phyloP scores from a whole-genome alignment of 1,140 invertebrate species.

The Pseudoatta argentina region DNA sequence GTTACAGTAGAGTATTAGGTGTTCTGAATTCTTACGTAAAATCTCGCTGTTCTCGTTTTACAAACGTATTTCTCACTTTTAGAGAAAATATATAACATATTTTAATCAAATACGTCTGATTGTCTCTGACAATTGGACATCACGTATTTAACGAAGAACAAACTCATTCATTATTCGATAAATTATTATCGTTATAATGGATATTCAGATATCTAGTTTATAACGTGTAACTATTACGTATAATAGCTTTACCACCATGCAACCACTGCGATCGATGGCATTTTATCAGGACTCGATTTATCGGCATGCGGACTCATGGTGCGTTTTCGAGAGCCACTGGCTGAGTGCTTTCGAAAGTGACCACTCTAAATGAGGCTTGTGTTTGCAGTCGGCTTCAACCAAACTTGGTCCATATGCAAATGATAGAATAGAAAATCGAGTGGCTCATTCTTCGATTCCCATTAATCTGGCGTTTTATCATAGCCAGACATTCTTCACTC shows the following conservation, averaged over 20 bases:
- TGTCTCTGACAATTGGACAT: background rate
- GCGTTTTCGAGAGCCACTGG: constrained; percentile 71
- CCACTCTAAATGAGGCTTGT: constrained; percentile 76
- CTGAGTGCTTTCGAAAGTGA: constrained; percentile 78
- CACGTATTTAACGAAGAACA: background rate
- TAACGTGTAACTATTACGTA: constrained; percentile 32
- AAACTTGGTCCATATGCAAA: constrained; percentile 77
- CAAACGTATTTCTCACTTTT: background rate
- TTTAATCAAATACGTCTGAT: background rate
- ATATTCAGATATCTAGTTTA: constrained; percentile 10
- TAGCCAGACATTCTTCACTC: constrained; percentile 56
- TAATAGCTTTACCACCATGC: constrained; percentile 50
- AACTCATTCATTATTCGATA: constrained; percentile 13
- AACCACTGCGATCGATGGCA: constrained; percentile 70
- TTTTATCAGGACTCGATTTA: constrained; percentile 64
- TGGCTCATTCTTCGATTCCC: constrained; percentile 64
- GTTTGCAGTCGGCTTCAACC: constrained; percentile 76
- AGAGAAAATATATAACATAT: background rate
- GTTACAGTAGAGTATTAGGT: background rate
- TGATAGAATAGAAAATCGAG: constrained; percentile 77
- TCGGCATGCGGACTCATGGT: constrained; percentile 56
- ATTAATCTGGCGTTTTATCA: constrained; percentile 70
- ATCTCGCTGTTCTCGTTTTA: background rate
- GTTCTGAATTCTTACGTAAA: background rate
- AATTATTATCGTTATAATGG: constrained; percentile 28